Evolutionary conservation across 2,113 vertebrate species (phyloP), one percentile per base, ranked within the genome.

Genomic region (Oreochromis spilurus): DNA sequence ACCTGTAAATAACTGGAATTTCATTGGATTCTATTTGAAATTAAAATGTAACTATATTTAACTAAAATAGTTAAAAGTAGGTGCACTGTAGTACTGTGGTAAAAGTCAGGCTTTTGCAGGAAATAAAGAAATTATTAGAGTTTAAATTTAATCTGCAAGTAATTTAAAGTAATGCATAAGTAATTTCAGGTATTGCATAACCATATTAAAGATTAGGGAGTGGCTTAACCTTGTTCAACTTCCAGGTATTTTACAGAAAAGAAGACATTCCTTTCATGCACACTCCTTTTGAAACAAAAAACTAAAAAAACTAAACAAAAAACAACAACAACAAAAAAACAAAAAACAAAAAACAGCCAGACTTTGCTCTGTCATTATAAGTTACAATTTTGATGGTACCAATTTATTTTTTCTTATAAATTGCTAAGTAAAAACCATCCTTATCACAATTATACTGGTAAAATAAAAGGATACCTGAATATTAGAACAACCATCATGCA

Each of bases 81-180:
- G 34, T 38, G 38, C 10, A 38, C 60, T 38, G 38, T 38, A 1
- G 38, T 2, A 38, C 38, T 65, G 4, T 65, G 60, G 60, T 38
- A 65, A 65, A 65, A 65, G 34, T n/a, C 60, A 13, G 60, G 34
- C 34, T 65, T 62, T 62, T 65, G 60, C 34, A n/a, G 60, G 19
- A n/a, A 65, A 65, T 7, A 65, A n/a, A 38, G 34, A 65, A 65
- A 65, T 12, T 6, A 4, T 38, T 38, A 8, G 34, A 65, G 17
- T 65, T 65, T 38, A 38, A 65, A 38, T 65, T 65, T 12, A 65
- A 65, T 65, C 31, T 38, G 60, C 34, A 65, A 65, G 60, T 38
- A 65, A 65, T 65, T 65, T 65, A 65, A 65, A 65, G 34, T 65
- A 65, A 65, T 38, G 60, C 9, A 1, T 1, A 62, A 36, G 31